Evolutionary conservation across 2,797 vertebrate genomes (phyloP).

Genomic region (Urocyon cinereoargenteus): DNA sequence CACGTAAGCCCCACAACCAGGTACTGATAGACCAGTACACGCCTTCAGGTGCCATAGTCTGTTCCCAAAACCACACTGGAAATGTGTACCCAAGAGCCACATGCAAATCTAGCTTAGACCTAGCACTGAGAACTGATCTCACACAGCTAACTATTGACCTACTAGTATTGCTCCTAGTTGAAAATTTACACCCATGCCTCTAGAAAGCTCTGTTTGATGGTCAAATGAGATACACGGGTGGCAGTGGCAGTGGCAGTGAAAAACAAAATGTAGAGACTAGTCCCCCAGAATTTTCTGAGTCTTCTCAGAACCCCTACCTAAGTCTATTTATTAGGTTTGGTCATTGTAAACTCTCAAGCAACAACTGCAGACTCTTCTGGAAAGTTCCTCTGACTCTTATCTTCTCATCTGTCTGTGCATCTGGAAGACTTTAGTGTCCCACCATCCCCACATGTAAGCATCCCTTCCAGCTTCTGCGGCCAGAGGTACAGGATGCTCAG

Average conservation of each 20-base stretch:
- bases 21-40: not conserved
- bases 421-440: not conserved
- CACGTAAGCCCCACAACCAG: not conserved
- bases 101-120: not conserved
- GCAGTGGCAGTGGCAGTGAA: not conserved
- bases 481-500: not conserved
- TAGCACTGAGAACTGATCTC: not conserved
- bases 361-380: not conserved
- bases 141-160: not conserved
- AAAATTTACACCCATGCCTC: not conserved
- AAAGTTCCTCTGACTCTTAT: not conserved
- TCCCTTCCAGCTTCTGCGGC: not conserved
- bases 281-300: not conserved
- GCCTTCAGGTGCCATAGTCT: not conserved
- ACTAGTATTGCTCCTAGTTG: not conserved
- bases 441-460: not conserved
- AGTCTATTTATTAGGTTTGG: not conserved
- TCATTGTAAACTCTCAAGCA: not conserved
- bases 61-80: not conserved
- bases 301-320: not conserved
- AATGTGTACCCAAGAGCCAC: not conserved
- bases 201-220: not conserved
- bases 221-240: rapidly evolving
- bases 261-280: not conserved
- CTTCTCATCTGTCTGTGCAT: not conserved